phyloP scores from a whole-genome alignment of 2,797 vertebrate species.

The Cygnus olor region DNA sequence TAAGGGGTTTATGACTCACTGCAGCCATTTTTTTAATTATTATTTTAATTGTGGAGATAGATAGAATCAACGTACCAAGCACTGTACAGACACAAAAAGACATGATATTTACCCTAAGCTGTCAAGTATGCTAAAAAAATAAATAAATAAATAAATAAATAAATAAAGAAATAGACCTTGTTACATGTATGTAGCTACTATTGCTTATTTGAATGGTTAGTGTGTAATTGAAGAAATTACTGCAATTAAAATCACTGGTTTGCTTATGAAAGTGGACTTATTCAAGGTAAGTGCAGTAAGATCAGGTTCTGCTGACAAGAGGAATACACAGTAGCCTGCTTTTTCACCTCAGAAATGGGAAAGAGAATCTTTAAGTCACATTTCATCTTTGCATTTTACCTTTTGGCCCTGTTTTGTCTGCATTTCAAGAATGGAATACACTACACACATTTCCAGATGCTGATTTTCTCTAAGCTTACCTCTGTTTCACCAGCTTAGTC shows the following conservation, averaged over 20 bases:
- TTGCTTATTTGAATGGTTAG: not conserved
- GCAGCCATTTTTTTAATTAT: not conserved
- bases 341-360: not conserved
- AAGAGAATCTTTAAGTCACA: not conserved
- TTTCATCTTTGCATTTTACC: not conserved
- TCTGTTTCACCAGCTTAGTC: not conserved
- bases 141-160: no score
- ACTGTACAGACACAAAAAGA: not conserved
- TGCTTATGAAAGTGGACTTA: not conserved
- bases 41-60: not conserved
- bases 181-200: not conserved
- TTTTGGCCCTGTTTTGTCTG: not conserved
- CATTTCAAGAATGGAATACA: not conserved
- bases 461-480: not conserved
- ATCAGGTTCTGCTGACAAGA: not conserved
- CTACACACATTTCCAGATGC: no score
- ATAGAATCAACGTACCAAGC: not conserved
- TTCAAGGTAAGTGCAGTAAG: not conserved
- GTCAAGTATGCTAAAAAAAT: not conserved
- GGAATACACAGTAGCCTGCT: not conserved
- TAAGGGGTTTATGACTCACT: not conserved
- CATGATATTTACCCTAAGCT: not conserved
- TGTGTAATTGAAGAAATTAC: not conserved
- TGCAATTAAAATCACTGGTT: not conserved
- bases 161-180: not conserved